These are phyloP conservation scores for Onchidella celtica DNA, from an alignment of 2,888 invertebrate species.

Conservation along the genomic window DNA sequence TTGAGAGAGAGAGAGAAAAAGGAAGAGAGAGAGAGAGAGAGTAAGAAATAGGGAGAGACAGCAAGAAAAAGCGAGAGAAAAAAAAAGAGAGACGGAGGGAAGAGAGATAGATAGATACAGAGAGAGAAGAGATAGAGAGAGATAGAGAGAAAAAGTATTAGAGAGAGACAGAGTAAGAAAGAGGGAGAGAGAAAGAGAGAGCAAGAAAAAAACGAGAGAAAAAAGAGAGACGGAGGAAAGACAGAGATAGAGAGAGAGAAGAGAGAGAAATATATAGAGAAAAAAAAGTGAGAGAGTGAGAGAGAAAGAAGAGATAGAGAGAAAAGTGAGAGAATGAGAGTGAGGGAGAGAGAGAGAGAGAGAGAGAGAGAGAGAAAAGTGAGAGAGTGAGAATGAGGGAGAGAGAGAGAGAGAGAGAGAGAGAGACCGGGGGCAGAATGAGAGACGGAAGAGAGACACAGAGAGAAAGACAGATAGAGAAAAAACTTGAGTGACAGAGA, in stretches of 20 bases:
- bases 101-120: background rate
- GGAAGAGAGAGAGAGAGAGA: background rate
- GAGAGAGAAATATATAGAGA: background rate
- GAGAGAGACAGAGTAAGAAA: background rate
- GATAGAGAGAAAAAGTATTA: background rate
- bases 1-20: background rate
- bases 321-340: conserved; percentile 17
- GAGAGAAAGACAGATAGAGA: too few species aligned
- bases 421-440: background rate
- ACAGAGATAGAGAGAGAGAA: background rate
- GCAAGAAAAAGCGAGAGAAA: background rate
- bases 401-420: conserved; percentile 27
- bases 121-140: background rate
- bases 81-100: background rate
- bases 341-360: conserved; percentile 31
- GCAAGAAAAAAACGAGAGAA: background rate
- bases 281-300: background rate
- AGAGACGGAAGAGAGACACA: too few species aligned
- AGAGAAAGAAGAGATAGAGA: background rate
- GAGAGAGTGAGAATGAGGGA: conserved; percentile 6
- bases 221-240: background rate
- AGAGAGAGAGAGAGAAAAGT: background rate
- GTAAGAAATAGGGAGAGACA: background rate
- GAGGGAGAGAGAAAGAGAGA: background rate
- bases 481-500: background rate